Base-by-base conservation (phyloP, 23 tunicate genomes). In the Styela clava region DNA sequence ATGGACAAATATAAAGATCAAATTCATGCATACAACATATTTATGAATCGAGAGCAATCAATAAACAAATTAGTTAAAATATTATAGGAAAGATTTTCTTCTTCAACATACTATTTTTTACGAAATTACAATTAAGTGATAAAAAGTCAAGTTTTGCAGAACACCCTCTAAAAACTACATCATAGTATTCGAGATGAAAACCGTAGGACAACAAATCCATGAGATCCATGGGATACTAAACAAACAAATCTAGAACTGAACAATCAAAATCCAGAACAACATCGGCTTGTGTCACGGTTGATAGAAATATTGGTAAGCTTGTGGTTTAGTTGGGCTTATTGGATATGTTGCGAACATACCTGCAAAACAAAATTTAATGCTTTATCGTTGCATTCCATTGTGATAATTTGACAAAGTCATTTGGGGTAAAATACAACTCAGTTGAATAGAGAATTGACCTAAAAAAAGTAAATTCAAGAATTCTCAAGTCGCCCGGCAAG, bases 271-370 rank as follows among this genome's bases (percentile, higher is more conserved):
- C 12, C 56, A 12, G 9, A 44, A 44, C 56, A 44, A 44, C 56
- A 65, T 9, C 7, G 16, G 31, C 9, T 24, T 29, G 32, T n/a
- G 24, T 2, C 62, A 85, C 61, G 90, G 18, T 69, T 82, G 97
- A 81, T 91, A 91, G 61, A 81, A 91, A 69, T 82, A 91, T 20
- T 76, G 97, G 81, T 91, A 91, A 21, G 74, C 64, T 44, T 85
- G 85, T 34, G 88, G 79, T 63, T 86, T 86, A 63, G 68, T 86
- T 2, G 97, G 97, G 74, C 90, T 86, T 34, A 91, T 68, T 9
- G 97, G 78, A 85, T 91, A 91, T 9, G 97, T 82, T 28, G 86
- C 82, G 1, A 76, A 76, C 81, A 76, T 76, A 21, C 81, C 81
- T 76, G 81, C 28, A 44, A 76, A 44, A 26, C 23, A 33, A 30